Conservation (phyloP, 2,888 invertebrate species). For the Tholera decimalis region DNA sequence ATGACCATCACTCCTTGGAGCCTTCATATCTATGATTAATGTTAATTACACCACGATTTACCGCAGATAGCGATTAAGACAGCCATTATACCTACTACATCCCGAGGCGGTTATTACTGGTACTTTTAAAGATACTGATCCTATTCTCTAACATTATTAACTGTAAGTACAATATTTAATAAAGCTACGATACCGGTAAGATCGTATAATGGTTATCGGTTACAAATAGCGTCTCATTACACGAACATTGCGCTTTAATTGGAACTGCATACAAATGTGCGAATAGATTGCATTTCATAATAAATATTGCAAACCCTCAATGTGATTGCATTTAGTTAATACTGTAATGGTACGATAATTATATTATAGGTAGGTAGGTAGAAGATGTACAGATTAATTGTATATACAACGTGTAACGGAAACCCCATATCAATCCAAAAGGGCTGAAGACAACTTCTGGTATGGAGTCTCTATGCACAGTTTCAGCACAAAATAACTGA, state of each 20-base stretch:
- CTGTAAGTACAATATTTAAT: conserved; percentile 16
- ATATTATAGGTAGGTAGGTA: no score
- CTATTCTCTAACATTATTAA: conserved; percentile 56
- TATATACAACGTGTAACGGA: no score
- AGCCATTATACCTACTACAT: conserved; percentile 82
- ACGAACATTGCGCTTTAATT: conserved; percentile 10
- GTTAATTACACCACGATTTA: conserved; percentile 87
- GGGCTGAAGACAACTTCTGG: no score
- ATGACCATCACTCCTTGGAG: conserved; percentile 82
- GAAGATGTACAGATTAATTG: no score
- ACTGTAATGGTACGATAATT: no score
- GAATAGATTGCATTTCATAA: conserved; percentile 4
- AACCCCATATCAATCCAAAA: no score
- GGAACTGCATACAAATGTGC: conserved; percentile 17
- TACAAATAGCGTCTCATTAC: conserved; percentile 24
- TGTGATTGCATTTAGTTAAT: conserved; percentile 47
- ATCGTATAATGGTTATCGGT: background rate
- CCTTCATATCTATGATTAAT: conserved; percentile 87
- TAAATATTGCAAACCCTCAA: conserved; percentile 35
- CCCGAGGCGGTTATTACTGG: conserved; percentile 81
- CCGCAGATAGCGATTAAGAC: conserved; percentile 83
- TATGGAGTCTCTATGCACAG: no score
- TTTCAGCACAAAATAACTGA: no score
- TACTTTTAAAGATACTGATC: conserved; percentile 71
- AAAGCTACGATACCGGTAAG: background rate